These are phyloP conservation scores for Malurus melanocephalus DNA, from an alignment of 2,113 vertebrate genomes.

Conservation along the genomic window DNA sequence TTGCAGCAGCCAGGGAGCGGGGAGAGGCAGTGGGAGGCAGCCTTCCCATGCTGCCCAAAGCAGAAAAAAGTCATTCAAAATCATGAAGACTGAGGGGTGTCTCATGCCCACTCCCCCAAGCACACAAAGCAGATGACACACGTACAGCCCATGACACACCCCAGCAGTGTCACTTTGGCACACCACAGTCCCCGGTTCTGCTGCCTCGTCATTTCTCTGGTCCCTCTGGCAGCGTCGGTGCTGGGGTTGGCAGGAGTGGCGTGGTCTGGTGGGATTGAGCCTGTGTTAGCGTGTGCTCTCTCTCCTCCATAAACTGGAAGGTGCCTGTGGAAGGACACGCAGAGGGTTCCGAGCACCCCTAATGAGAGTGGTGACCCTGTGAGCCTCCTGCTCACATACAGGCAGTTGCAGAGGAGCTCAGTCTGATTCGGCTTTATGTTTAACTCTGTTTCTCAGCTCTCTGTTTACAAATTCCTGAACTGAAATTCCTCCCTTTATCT, in stretches of 20 bases:
- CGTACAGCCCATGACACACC: neutral
- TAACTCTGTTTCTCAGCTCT: neutral
- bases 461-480: slow-evolving; percentile 12
- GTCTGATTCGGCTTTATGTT: neutral
- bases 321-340: rapidly evolving
- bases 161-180: neutral
- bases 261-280: rapidly evolving
- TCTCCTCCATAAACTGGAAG: neutral
- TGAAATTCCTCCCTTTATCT: neutral
- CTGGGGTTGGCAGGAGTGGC: neutral
- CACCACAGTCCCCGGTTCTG: neutral
- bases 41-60: slow-evolving; percentile 38
- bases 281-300: neutral
- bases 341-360: neutral
- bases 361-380: neutral
- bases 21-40: neutral
- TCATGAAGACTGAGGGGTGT: neutral
- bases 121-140: neutral
- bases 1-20: slow-evolving; percentile 2
- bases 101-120: neutral
- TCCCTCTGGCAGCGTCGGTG: rapidly evolving
- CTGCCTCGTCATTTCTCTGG: neutral
- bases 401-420: neutral
- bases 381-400: neutral
- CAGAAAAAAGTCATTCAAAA: neutral